These are phyloP conservation scores for Tenualosa thibaudeaui DNA, from an alignment of 2,797 vertebrate genomes.

Conservation along the genomic window DNA sequence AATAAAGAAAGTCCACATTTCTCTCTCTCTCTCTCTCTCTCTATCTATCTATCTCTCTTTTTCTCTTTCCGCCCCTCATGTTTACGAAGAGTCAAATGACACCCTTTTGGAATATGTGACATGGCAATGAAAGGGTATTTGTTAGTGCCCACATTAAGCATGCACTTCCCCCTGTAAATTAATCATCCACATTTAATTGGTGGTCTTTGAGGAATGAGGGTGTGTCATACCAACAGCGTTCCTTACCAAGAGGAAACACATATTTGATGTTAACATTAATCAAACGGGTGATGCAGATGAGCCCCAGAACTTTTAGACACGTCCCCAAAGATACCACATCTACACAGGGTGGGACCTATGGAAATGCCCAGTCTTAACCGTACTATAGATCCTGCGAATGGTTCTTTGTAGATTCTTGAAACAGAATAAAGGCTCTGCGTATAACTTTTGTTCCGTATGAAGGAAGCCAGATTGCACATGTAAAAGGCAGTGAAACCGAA, in stretches of 20 bases:
- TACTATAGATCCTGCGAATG: not conserved
- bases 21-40: conserved; percentile 22
- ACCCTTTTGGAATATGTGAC: conserved; percentile 59
- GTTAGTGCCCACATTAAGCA: conserved; percentile 44
- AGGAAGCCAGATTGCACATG: not conserved
- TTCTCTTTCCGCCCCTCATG: conserved; percentile 46
- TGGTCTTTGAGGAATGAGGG: conserved; percentile 19
- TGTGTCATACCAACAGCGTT: not conserved
- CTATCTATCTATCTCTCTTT: too few species aligned
- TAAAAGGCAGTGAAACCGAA: not conserved
- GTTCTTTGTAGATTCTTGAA: not conserved
- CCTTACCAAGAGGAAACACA: not conserved
- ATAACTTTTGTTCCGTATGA: not conserved
- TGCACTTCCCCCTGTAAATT: not conserved
- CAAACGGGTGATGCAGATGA: conserved; percentile 6
- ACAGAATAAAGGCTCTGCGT: not conserved
- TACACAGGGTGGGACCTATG: not conserved
- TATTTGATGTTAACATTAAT: conserved; percentile 24
- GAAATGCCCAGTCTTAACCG: not conserved
- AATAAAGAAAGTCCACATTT: conserved; percentile 45
- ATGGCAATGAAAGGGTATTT: conserved; percentile 52
- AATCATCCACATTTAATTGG: not conserved
- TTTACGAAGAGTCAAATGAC: conserved; percentile 51
- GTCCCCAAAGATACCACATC: not conserved
- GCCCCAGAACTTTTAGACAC: not conserved